Conservation (phyloP, 2,797 vertebrate species). For the Lutjanus argentimaculatus region DNA sequence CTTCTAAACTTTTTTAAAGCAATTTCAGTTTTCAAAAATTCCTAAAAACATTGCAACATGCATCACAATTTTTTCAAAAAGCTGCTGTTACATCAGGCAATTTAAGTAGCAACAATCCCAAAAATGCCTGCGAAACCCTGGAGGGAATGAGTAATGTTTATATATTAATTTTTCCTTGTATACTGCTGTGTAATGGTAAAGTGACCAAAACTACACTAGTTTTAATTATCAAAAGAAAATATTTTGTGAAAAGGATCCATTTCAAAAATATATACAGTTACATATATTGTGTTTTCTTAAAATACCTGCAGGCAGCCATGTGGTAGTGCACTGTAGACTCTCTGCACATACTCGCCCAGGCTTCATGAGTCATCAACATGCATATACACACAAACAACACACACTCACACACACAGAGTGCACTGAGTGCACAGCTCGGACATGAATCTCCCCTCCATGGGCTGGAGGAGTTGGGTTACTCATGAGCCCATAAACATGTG, state of each 20-base stretch:
- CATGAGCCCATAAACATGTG: constrained; percentile 79
- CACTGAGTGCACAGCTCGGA: constrained; percentile 75
- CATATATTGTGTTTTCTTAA: constrained; percentile 1
- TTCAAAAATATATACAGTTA: not conserved
- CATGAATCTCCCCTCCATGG: constrained; percentile 76
- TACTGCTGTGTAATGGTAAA: not conserved
- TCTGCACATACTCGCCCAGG: constrained; percentile 50
- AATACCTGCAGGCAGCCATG: constrained; percentile 28
- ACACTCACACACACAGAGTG: constrained; percentile 58
- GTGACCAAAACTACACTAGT: not conserved
- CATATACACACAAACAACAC: constrained; percentile 44
- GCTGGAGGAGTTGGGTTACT: constrained; percentile 81
- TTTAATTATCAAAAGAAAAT: constrained; percentile 2
- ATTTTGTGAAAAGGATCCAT: not conserved
- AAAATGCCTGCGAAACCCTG: too few species aligned
- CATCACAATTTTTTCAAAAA: too few species aligned
- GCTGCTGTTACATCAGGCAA: too few species aligned
- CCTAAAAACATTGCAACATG: too few species aligned
- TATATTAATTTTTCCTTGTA: constrained; percentile 17
- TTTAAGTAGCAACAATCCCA: too few species aligned
- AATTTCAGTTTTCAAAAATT: too few species aligned
- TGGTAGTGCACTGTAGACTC: constrained; percentile 42
- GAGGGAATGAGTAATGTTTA: not conserved
- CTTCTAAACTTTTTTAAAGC: too few species aligned
- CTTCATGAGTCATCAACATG: constrained; percentile 72